These are phyloP conservation scores for Zhuqinia jingwanae DNA, from an alignment of 2,888 invertebrate species.

Conservation along the genomic window DNA sequence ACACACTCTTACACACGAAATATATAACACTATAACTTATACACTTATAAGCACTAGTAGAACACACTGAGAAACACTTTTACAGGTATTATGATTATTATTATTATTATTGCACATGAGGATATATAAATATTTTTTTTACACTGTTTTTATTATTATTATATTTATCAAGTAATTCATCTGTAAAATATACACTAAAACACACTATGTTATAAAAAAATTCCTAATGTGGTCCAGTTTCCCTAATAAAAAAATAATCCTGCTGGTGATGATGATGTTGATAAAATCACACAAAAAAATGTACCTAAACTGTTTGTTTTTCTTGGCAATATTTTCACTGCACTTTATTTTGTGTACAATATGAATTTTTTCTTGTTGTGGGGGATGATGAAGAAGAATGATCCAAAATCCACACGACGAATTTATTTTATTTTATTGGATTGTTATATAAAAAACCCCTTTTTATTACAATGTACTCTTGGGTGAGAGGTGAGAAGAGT, in stretches of 20 bases:
- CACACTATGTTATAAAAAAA: conserved; percentile 17
- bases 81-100: too few relatives aligned
- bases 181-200: conserved; percentile 29
- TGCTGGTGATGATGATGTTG: neutral
- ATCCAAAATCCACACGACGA: neutral
- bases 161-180: conserved; percentile 15
- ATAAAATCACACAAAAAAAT: neutral
- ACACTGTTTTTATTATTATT: neutral
- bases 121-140: too few relatives aligned
- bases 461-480: conserved; percentile 14
- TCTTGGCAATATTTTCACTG: conserved; percentile 25
- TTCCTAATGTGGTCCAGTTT: conserved; percentile 20
- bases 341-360: neutral
- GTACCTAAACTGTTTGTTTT: conserved; percentile 7
- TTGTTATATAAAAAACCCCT: conserved; percentile 54
- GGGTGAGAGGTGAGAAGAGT: neutral
- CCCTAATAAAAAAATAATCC: neutral
- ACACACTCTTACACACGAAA: neutral
- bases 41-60: conserved; percentile 45
- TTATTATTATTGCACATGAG: conserved; percentile 43
- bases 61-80: conserved; percentile 49
- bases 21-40: neutral
- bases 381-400: too few relatives aligned
- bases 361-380: conserved; percentile 22
- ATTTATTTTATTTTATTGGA: conserved; percentile 42